These are phyloP conservation scores for Ursus arctos DNA, from an alignment of 2,113 vertebrate species.

Conservation along the genomic window DNA sequence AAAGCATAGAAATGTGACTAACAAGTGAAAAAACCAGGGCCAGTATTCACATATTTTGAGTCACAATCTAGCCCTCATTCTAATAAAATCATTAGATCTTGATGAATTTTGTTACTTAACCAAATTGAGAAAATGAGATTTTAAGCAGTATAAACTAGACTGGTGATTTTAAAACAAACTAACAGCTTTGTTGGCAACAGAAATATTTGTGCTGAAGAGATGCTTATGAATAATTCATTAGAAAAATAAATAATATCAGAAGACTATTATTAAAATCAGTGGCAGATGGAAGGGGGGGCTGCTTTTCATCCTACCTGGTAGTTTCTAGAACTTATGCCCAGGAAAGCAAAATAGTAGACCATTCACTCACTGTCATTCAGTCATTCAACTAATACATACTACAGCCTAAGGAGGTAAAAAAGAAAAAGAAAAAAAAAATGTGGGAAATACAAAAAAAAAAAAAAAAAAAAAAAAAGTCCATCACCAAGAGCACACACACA, in stretches of 20 bases:
- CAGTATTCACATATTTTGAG: not conserved
- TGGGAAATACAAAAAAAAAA: not conserved
- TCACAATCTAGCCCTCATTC: not conserved
- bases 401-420: not conserved
- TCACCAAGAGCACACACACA: not conserved
- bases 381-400: not conserved
- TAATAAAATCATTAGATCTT: not conserved
- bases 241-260: not conserved
- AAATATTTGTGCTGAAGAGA: not conserved
- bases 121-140: not conserved
- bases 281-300: not conserved
- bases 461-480: not conserved
- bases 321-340: not conserved
- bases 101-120: not conserved
- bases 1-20: not conserved
- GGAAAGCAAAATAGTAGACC: not conserved
- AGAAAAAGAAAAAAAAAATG: not conserved
- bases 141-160: not conserved
- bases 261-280: not conserved
- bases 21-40: not conserved
- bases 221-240: not conserved
- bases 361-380: not conserved
- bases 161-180: not conserved
- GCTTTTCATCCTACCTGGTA: not conserved
- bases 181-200: not conserved